Percentiles rank a stretch among this genome's conserved stretches.
phyloP scores from a whole-genome alignment of 1,140 invertebrate genomes.

The Bombus superbus region DNA sequence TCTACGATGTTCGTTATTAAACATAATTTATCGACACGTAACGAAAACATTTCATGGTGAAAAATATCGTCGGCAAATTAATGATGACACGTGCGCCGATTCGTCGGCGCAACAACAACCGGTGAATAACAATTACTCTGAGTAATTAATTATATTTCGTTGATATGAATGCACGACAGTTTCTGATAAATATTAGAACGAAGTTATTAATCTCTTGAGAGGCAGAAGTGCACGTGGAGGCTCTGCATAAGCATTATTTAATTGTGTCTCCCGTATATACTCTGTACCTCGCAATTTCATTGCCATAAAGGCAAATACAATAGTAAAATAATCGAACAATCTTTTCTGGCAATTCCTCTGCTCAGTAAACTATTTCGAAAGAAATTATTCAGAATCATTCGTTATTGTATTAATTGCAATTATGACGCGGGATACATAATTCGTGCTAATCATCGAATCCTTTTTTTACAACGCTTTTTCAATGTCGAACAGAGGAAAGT shows the following conservation, averaged over 20 bases:
- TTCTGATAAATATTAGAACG: not conserved
- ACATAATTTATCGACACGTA: not conserved
- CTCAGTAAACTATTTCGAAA: not conserved
- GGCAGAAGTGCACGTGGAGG: not conserved
- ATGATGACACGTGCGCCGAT: not conserved
- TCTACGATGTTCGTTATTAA: not conserved
- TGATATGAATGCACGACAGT: not conserved
- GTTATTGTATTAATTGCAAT: no score
- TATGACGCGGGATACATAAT: no score
- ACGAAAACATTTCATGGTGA: not conserved
- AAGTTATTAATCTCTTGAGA: constrained; percentile 4
- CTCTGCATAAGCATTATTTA: not conserved
- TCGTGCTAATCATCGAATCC: no score
- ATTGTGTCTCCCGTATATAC: not conserved
- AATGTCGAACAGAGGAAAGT: no score
- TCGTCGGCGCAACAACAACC: not conserved
- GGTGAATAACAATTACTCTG: not conserved
- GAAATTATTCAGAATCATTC: not conserved
- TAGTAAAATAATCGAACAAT: no score
- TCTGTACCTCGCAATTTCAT: not conserved
- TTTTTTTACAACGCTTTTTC: no score
- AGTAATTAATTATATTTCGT: not conserved
- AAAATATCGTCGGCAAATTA: not conserved
- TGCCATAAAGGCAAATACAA: not conserved
- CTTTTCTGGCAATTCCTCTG: not conserved